These are phyloP conservation scores for Drosophila rellima DNA, from an alignment of 2,888 invertebrate genomes.

Conservation along the genomic window DNA sequence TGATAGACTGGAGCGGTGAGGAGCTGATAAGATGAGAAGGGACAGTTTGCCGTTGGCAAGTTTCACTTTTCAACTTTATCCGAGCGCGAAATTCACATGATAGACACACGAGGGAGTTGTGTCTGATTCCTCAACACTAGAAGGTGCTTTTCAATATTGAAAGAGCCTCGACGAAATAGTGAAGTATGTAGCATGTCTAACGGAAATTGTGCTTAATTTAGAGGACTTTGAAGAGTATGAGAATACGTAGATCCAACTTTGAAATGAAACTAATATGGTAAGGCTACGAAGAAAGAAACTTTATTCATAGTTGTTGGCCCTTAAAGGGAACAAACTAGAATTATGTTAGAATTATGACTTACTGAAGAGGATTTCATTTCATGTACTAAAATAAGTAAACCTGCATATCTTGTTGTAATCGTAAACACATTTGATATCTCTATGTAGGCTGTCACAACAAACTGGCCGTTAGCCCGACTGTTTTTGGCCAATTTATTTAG, in stretches of 20 bases:
- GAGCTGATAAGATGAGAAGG: background rate
- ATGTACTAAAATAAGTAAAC: too few species aligned
- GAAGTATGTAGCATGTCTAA: background rate
- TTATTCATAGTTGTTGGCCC: background rate
- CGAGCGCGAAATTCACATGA: conserved; percentile 65
- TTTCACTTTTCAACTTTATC: conserved; percentile 73
- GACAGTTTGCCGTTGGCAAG: conserved; percentile 21
- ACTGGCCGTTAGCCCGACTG: conserved; percentile 52
- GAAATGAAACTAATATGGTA: background rate
- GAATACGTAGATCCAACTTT: background rate
- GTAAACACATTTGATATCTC: conserved; percentile 49
- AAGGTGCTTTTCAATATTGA: conserved; percentile 2
- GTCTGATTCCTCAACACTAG: background rate
- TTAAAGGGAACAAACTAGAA: background rate
- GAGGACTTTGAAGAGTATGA: background rate
- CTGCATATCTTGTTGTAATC: conserved; percentile 13
- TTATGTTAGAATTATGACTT: too few species aligned
- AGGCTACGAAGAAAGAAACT: background rate
- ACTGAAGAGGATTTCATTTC: too few species aligned
- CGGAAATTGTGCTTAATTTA: background rate
- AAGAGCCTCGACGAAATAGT: background rate
- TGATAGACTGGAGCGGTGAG: background rate
- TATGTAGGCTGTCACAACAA: conserved; percentile 67
- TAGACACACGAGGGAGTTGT: conserved; percentile 20
- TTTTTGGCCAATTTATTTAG: conserved; percentile 65